Conservation (phyloP, 1,140 invertebrate genomes). For the Copidosoma floridanum region DNA sequence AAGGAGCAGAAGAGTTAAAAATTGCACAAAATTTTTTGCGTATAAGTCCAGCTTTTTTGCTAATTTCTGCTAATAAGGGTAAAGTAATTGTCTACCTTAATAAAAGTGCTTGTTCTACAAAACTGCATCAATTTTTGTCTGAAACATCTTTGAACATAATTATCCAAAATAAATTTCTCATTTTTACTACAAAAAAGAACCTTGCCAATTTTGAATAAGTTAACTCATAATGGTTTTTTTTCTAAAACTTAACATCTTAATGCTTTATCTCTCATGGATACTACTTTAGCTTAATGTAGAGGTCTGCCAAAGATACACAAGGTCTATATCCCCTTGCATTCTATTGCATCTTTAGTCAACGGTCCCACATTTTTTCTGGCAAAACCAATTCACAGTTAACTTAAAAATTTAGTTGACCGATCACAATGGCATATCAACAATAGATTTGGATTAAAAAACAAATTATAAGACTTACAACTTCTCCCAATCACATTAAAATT, state of each 20-base stretch:
- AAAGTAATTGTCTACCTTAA: not conserved
- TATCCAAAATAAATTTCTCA: not conserved
- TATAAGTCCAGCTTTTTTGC: too few species aligned
- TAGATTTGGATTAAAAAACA: not conserved
- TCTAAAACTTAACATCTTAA: not conserved
- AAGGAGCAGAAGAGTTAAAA: too few species aligned
- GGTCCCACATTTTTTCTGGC: not conserved
- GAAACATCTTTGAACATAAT: not conserved
- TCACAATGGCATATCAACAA: not conserved
- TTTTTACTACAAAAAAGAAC: not conserved
- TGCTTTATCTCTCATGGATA: not conserved
- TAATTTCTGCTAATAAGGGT: too few species aligned
- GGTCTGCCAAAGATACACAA: not conserved
- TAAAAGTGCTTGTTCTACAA: not conserved
- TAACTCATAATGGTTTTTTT: not conserved
- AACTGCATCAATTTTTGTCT: too few species aligned
- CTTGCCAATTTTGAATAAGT: not conserved
- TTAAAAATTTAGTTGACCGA: not conserved
- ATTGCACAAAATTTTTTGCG: too few species aligned
- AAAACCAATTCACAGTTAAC: not conserved
- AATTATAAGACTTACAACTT: not conserved
- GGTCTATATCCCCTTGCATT: not conserved
- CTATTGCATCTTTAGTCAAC: not conserved
- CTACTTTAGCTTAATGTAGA: not conserved
- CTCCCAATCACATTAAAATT: not conserved